Evolutionary conservation across 2,888 invertebrate genomes (phyloP).

Genomic region (Icerya purchasi): DNA sequence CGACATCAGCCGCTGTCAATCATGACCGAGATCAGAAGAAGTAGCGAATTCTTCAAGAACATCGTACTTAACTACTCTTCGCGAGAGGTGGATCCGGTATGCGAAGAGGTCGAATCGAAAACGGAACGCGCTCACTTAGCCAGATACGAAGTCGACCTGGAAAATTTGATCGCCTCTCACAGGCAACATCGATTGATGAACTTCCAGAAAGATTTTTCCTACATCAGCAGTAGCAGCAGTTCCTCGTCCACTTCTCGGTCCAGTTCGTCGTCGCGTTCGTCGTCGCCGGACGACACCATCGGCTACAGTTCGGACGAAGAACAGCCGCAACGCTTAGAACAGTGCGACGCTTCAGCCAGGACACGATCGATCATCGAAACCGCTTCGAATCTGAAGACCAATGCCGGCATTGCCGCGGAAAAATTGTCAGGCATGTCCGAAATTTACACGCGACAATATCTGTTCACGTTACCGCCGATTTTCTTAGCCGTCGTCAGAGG

Average conservation of each 20-base stretch:
- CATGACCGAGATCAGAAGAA: constrained; percentile 25
- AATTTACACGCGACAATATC: constrained; percentile 29
- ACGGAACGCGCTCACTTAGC: constrained; percentile 7
- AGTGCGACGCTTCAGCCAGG: background rate
- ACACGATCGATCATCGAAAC: background rate
- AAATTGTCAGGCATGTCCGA: constrained; percentile 22
- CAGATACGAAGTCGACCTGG: constrained; percentile 15
- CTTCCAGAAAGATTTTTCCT: constrained; percentile 14
- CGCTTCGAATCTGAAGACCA: constrained; percentile 19
- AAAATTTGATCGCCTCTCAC: constrained; percentile 22
- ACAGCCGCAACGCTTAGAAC: constrained; percentile 15
- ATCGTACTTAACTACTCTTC: constrained; percentile 25
- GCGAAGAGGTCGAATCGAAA: constrained; percentile 7
- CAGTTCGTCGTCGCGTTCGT: constrained; percentile 14
- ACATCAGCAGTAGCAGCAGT: constrained; percentile 12
- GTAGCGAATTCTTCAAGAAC: constrained; percentile 26
- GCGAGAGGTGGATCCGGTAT: constrained; percentile 14
- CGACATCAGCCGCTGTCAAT: constrained; percentile 17
- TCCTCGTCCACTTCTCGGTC: constrained; percentile 14
- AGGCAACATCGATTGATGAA: constrained; percentile 21
- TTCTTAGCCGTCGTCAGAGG: constrained; percentile 33
- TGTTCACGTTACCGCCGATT: constrained; percentile 34
- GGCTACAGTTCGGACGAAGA: background rate
- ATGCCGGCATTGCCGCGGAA: constrained; percentile 21
- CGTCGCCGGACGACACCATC: background rate